These are phyloP conservation scores for Brachyalestes nurse DNA, from an alignment of 2,797 vertebrate species.

Conservation along the genomic window DNA sequence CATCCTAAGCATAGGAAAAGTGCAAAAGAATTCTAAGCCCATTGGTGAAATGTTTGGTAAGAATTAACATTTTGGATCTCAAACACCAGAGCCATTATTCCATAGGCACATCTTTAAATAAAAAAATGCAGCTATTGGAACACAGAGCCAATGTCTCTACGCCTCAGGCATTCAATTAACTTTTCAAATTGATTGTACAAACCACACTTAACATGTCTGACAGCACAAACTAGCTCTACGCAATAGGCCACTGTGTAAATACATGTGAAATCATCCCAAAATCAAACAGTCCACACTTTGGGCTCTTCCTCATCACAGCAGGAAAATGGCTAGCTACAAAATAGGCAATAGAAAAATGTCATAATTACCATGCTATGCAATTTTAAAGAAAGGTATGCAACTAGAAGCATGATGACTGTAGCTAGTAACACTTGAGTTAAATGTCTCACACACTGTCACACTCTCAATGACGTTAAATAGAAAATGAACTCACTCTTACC, in stretches of 20 bases:
- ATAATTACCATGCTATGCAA: conserved; percentile 29
- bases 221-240: conserved; percentile 45
- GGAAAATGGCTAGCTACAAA: conserved; percentile 12
- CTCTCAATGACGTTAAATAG: conserved; percentile 44
- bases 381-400: conserved; percentile 30
- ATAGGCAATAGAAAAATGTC: not conserved
- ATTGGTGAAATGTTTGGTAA: conserved; percentile 37
- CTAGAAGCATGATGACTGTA: conserved; percentile 35
- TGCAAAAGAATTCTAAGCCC: conserved; percentile 30
- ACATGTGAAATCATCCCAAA: conserved; percentile 36
- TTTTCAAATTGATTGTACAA: conserved; percentile 35
- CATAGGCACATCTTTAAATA: conserved; percentile 51
- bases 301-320: conserved; percentile 28
- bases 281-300: conserved; percentile 34
- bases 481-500: conserved; percentile 33
- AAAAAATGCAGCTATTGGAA: conserved; percentile 38
- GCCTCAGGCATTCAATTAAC: conserved; percentile 30
- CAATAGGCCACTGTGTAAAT: conserved; percentile 39
- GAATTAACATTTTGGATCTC: conserved; percentile 16
- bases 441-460: conserved; percentile 43
- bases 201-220: conserved; percentile 45
- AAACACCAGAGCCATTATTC: conserved; percentile 41
- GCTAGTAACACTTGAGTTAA: conserved; percentile 38
- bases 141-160: conserved; percentile 27
- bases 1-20: conserved; percentile 32